Percentiles rank a stretch among this genome's conserved stretches.
phyloP scores from a whole-genome alignment of 2,113 vertebrate species.

The Acanthochromis polyacanthus region DNA sequence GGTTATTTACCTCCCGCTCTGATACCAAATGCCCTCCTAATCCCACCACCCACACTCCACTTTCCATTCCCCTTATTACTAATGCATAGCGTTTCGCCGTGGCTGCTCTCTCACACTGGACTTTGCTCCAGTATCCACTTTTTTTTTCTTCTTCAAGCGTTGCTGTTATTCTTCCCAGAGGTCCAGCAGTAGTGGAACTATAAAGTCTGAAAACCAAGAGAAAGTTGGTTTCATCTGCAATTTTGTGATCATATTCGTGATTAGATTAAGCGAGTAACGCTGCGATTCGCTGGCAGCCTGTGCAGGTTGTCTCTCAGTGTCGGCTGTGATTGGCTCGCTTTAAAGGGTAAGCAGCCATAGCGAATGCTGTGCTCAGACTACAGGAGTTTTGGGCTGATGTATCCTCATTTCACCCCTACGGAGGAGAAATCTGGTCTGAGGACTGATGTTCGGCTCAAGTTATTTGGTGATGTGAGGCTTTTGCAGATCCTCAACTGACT shows the following conservation, averaged over 20 bases:
- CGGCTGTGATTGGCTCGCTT: not conserved
- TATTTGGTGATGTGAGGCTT: too few species aligned
- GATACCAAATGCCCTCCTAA: conserved; percentile 61
- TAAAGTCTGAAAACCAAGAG: not conserved
- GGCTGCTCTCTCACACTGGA: conserved; percentile 27
- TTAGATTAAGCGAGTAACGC: not conserved
- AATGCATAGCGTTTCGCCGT: conserved; percentile 31
- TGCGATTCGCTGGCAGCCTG: not conserved
- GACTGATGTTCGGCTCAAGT: too few species aligned
- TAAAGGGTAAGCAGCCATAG: not conserved
- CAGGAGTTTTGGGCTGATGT: too few species aligned
- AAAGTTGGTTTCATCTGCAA: not conserved
- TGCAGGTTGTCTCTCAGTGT: not conserved
- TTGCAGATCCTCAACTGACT: too few species aligned
- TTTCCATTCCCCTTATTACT: conserved; percentile 40
- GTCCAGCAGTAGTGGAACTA: not conserved
- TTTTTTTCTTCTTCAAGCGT: not conserved
- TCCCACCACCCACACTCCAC: conserved; percentile 46
- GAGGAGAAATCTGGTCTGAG: too few species aligned
- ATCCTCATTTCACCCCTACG: too few species aligned
- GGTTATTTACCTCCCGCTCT: conserved; percentile 60
- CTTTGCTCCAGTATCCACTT: conserved; percentile 21
- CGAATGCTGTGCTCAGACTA: too few species aligned
- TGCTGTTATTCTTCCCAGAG: conserved; percentile 15
- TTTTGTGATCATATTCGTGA: not conserved